Conservation (phyloP, 2,888 invertebrate species). For the Gari tellinella region DNA sequence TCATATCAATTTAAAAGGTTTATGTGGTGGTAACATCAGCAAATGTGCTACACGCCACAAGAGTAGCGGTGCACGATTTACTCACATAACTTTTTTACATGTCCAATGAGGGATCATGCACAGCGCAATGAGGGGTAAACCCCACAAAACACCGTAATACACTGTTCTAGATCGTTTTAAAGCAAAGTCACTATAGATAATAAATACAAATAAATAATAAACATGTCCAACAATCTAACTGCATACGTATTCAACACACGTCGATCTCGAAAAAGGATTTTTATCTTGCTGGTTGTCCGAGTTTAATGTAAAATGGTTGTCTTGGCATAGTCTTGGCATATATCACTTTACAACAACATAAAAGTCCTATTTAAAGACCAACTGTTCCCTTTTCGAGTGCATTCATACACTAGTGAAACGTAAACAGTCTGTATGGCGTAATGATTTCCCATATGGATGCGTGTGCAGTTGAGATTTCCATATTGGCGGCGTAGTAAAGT, state of each 20-base stretch:
- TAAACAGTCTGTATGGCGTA: no score
- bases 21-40: slow-evolving; percentile 14
- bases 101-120: slow-evolving; percentile 66
- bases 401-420: no score
- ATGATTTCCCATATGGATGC: no score
- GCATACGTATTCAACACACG: not conserved
- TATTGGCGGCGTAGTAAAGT: no score
- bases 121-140: slow-evolving; percentile 3
- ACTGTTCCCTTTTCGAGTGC: no score
- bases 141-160: not conserved
- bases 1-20: no score
- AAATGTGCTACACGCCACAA: slow-evolving; percentile 25
- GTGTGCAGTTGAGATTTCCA: no score
- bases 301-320: not conserved
- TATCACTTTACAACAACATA: not conserved
- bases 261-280: not conserved
- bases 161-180: not conserved
- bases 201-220: not conserved
- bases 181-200: not conserved
- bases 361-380: no score
- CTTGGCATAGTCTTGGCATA: slow-evolving; percentile 35
- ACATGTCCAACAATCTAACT: not conserved
- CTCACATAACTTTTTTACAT: slow-evolving; percentile 4
- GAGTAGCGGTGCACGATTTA: slow-evolving; percentile 25
- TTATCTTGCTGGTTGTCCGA: slow-evolving; percentile 4